Percentiles rank a stretch among this genome's conserved stretches.
phyloP scores from a whole-genome alignment of 2,797 vertebrate genomes.

The Anas acuta region DNA sequence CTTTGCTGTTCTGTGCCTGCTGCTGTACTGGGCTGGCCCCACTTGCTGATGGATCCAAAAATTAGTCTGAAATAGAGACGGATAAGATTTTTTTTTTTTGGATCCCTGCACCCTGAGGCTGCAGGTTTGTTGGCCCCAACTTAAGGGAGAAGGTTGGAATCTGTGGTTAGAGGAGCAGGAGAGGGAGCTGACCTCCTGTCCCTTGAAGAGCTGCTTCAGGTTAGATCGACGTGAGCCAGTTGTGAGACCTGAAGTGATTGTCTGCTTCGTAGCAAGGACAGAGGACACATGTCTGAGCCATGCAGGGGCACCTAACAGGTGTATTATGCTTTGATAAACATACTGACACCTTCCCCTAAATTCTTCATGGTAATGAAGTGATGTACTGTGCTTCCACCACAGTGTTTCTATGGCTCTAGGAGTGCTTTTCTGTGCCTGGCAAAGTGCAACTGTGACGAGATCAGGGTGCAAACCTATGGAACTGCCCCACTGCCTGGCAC shows the following conservation, averaged over 20 bases:
- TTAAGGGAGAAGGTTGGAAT: not conserved
- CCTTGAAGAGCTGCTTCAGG: not conserved
- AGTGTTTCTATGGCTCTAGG: not conserved
- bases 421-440: not conserved
- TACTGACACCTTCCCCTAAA: not conserved
- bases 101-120: not conserved
- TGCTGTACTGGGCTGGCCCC: not conserved
- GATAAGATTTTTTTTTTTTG: not conserved
- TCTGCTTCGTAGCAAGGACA: not conserved
- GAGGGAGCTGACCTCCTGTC: not conserved
- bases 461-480: not conserved
- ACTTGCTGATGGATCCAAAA: not conserved
- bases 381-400: not conserved
- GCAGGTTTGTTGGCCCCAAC: not conserved
- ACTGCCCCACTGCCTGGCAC: too few species aligned
- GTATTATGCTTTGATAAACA: not conserved
- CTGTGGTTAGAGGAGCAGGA: not conserved
- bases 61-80: not conserved
- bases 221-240: accelerated
- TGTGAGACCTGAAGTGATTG: not conserved
- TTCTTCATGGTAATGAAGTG: not conserved
- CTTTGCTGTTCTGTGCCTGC: not conserved
- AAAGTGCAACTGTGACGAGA: not conserved
- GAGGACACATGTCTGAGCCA: too few species aligned
- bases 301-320: too few species aligned